Conservation (phyloP, 2,113 vertebrate genomes). For the Petrocephalus zakoni region DNA sequence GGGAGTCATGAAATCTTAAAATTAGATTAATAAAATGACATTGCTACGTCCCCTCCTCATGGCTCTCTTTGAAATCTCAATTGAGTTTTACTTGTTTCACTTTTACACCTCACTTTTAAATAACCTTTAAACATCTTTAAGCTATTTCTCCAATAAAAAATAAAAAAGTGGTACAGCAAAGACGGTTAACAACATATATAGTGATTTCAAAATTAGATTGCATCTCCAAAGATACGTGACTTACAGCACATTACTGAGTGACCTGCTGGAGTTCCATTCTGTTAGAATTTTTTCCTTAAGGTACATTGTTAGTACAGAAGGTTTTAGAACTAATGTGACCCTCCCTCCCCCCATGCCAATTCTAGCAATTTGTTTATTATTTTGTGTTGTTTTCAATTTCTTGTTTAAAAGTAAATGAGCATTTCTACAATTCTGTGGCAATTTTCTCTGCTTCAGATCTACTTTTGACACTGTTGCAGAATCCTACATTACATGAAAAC, state of each 20-base stretch:
- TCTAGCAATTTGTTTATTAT: neutral
- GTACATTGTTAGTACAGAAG: neutral
- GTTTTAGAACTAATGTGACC: neutral
- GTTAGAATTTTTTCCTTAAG: neutral
- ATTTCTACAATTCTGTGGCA: too few species aligned
- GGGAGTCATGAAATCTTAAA: constrained; percentile 4
- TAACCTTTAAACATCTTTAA: constrained; percentile 3
- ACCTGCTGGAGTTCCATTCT: neutral
- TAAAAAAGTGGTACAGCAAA: neutral
- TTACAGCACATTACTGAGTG: neutral
- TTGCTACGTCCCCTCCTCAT: neutral
- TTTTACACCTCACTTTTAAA: neutral
- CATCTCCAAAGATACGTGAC: neutral
- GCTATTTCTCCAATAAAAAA: neutral
- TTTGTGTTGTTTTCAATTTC: neutral
- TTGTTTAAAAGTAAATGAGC: neutral
- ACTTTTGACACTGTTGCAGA: neutral
- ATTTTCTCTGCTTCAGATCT: neutral
- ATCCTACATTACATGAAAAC: neutral
- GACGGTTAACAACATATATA: neutral
- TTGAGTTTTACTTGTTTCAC: neutral
- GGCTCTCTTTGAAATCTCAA: neutral
- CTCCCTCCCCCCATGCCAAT: neutral
- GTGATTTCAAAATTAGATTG: neutral
- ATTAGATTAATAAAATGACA: constrained; percentile 7